Conservation (phyloP, 1,140 invertebrate genomes). For the Dryas iulia region DNA sequence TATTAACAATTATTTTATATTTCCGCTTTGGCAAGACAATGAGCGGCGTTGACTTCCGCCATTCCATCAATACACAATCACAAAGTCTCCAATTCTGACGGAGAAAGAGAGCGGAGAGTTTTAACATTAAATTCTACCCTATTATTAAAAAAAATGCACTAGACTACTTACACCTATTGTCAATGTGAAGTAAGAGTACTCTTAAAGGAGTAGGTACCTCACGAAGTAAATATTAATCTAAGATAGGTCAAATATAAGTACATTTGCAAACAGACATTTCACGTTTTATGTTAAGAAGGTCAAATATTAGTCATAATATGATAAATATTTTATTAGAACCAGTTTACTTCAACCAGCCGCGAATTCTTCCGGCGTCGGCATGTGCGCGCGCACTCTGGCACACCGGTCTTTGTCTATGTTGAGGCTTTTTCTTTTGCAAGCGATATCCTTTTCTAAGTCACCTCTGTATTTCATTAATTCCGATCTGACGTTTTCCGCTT, state of each 20-base stretch:
- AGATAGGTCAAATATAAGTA: background rate
- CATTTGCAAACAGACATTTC: background rate
- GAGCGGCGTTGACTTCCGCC: too few species aligned
- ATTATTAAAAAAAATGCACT: too few species aligned
- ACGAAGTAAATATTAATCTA: background rate
- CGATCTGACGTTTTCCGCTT: slow-evolving; percentile 82
- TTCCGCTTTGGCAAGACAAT: too few species aligned
- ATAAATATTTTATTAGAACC: slow-evolving; percentile 19
- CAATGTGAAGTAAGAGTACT: background rate
- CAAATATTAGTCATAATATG: background rate
- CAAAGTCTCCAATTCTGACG: too few species aligned
- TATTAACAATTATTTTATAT: too few species aligned
- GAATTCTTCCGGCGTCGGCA: slow-evolving; percentile 84
- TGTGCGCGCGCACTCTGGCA: slow-evolving; percentile 82
- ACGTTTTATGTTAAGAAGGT: background rate
- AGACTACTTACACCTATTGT: too few species aligned
- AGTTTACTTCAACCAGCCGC: slow-evolving; percentile 48
- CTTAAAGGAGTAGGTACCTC: too few species aligned
- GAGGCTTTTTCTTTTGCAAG: slow-evolving; percentile 86
- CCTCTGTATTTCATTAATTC: slow-evolving; percentile 82
- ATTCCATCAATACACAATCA: too few species aligned
- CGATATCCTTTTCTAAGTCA: slow-evolving; percentile 86
- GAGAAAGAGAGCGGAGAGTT: too few species aligned
- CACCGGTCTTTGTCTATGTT: slow-evolving; percentile 86
- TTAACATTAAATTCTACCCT: too few species aligned